Evolutionary conservation across 2,888 invertebrate genomes (phyloP).

Genomic region (Sinohyriopsis cumingii): DNA sequence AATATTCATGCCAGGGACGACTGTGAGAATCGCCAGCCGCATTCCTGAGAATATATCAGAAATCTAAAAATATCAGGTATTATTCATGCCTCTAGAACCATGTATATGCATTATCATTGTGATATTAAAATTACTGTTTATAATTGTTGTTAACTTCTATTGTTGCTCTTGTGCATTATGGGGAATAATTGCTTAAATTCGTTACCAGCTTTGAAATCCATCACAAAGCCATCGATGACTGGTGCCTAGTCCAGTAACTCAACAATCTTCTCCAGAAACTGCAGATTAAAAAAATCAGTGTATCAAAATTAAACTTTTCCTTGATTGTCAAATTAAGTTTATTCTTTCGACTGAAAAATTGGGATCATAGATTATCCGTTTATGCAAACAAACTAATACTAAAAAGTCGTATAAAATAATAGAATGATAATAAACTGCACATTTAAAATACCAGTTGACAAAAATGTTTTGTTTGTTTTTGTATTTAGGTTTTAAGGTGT

Average conservation of each 20-base stretch:
- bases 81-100: neutral
- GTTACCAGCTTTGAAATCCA: conserved; percentile 1
- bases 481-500: too few species aligned
- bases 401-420: too few species aligned
- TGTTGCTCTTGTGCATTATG: neutral
- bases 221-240: neutral
- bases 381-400: too few species aligned
- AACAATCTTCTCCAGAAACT: neutral
- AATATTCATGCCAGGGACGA: conserved; percentile 1
- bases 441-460: too few species aligned
- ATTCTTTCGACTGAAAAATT: too few species aligned
- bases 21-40: conserved; percentile 16
- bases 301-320: too few species aligned
- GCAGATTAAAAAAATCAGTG: too few species aligned
- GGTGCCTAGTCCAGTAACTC: conserved; percentile 1
- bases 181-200: neutral
- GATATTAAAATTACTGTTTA: neutral
- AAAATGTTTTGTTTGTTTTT: too few species aligned
- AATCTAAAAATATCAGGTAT: neutral
- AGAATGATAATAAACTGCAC: too few species aligned
- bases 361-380: too few species aligned
- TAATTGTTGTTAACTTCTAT: neutral
- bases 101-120: neutral
- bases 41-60: conserved; percentile 12
- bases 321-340: too few species aligned